A percentile compares a stretch with the other conserved stretches of the same genome.
Conservation (phyloP, 2,797 vertebrate genomes). For the Acanthopagrus latus region DNA sequence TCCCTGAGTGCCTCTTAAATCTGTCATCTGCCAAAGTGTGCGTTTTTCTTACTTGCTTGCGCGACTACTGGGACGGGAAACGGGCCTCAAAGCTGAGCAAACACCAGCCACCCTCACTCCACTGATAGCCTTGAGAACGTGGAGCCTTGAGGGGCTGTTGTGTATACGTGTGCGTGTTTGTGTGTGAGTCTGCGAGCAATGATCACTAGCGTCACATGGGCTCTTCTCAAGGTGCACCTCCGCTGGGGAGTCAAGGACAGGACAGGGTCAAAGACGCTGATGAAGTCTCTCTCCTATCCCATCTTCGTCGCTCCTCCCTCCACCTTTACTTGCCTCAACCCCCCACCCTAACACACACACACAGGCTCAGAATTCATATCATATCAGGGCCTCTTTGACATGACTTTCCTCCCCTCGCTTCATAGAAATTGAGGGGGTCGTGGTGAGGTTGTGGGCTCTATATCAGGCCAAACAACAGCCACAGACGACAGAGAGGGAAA, state of each 20-base stretch:
- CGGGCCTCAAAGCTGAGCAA: slow-evolving; percentile 92
- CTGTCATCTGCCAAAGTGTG: slow-evolving; percentile 1
- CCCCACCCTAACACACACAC: not conserved
- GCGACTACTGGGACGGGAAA: slow-evolving; percentile 72
- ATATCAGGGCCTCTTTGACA: slow-evolving; percentile 40
- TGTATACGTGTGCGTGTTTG: slow-evolving; percentile 41
- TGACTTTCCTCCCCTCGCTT: slow-evolving; percentile 25
- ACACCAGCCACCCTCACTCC: slow-evolving; percentile 86
- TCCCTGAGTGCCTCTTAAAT: not conserved
- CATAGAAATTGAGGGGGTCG: slow-evolving; percentile 18
- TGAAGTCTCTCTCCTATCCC: slow-evolving; percentile 61
- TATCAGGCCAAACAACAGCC: slow-evolving; percentile 5
- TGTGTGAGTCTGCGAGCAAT: slow-evolving; percentile 50
- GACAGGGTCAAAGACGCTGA: slow-evolving; percentile 76
- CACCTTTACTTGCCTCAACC: slow-evolving; percentile 30
- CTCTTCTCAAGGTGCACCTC: slow-evolving; percentile 80
- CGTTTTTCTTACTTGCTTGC: not conserved
- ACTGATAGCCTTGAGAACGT: slow-evolving; percentile 89
- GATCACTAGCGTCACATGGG: slow-evolving; percentile 71
- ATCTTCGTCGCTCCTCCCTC: slow-evolving; percentile 38
- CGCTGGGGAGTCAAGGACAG: slow-evolving; percentile 73
- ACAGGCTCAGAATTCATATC: slow-evolving; percentile 24
- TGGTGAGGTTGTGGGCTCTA: not conserved
- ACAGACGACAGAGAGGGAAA: not conserved
- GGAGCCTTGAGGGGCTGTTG: slow-evolving; percentile 76